These are phyloP conservation scores for Dendroctonus valens DNA, from an alignment of 1,140 invertebrate species.

Conservation along the genomic window DNA sequence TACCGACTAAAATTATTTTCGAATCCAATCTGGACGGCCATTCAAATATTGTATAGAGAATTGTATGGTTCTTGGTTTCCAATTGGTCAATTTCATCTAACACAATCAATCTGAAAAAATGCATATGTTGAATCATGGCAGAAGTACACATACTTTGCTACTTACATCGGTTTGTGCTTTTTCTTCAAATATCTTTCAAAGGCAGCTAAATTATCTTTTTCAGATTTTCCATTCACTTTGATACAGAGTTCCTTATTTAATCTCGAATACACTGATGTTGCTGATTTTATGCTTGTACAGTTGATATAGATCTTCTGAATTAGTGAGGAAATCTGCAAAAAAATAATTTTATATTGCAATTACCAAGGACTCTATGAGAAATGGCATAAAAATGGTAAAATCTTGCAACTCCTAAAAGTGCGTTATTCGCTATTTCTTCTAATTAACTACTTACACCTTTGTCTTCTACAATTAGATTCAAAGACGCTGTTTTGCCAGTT, in stretches of 20 bases:
- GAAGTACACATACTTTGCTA: constrained; percentile 31
- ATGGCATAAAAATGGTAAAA: too few relatives aligned
- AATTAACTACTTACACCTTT: constrained; percentile 33
- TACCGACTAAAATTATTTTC: constrained; percentile 82
- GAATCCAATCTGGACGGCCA: constrained; percentile 76
- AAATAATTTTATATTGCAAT: constrained; percentile 11
- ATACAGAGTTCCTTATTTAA: constrained; percentile 67
- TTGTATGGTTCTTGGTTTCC: constrained; percentile 76
- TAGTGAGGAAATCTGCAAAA: constrained; percentile 47
- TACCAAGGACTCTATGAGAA: too few relatives aligned
- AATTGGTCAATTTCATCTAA: constrained; percentile 97
- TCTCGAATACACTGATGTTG: constrained; percentile 68
- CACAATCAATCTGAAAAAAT: constrained; percentile 69
- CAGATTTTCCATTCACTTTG: constrained; percentile 53
- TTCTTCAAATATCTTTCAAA: constrained; percentile 67
- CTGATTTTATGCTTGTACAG: constrained; percentile 76
- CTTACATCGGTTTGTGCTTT: constrained; percentile 66
- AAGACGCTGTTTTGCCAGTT: constrained; percentile 91
- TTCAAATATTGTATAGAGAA: constrained; percentile 92
- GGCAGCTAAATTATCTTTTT: constrained; percentile 60
- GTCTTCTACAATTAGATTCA: constrained; percentile 70
- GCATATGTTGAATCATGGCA: too few relatives aligned
- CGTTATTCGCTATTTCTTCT: background rate
- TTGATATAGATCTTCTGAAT: constrained; percentile 74
- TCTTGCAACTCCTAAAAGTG: too few relatives aligned